Evolutionary conservation across 2,113 vertebrate species (phyloP).

Genomic region (Pionites leucogaster): DNA sequence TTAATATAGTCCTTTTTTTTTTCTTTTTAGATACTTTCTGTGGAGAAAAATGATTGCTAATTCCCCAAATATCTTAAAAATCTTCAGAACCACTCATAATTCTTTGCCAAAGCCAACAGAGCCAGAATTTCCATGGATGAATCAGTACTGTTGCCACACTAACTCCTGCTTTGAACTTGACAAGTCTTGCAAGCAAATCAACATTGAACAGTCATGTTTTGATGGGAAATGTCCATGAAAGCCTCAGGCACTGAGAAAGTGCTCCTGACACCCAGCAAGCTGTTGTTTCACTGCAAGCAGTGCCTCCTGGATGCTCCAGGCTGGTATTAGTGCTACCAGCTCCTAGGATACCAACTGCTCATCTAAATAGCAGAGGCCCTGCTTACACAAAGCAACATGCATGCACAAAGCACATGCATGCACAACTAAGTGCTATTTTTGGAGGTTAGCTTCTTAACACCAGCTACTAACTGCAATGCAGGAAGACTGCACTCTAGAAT

Average conservation of each 20-base stretch:
- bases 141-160: neutral
- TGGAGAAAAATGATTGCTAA: neutral
- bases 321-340: neutral
- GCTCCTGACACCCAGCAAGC: neutral
- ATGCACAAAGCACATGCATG: neutral
- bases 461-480: neutral
- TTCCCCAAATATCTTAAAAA: neutral
- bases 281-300: fast-evolving
- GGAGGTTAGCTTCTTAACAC: neutral
- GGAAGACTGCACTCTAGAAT: neutral
- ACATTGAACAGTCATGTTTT: neutral
- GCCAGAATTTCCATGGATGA: neutral
- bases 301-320: neutral
- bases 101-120: neutral
- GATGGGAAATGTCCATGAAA: neutral
- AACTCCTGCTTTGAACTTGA: neutral
- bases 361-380: neutral
- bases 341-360: neutral
- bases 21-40: neutral
- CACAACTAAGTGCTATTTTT: neutral
- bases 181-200: neutral
- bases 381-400: neutral
- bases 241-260: neutral
- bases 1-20: neutral
- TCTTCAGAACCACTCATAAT: neutral